Percentiles rank a stretch among this genome's conserved stretches.
These are phyloP conservation scores for Formica selysi DNA, from an alignment of 1,140 invertebrate species.

Conservation along the genomic window DNA sequence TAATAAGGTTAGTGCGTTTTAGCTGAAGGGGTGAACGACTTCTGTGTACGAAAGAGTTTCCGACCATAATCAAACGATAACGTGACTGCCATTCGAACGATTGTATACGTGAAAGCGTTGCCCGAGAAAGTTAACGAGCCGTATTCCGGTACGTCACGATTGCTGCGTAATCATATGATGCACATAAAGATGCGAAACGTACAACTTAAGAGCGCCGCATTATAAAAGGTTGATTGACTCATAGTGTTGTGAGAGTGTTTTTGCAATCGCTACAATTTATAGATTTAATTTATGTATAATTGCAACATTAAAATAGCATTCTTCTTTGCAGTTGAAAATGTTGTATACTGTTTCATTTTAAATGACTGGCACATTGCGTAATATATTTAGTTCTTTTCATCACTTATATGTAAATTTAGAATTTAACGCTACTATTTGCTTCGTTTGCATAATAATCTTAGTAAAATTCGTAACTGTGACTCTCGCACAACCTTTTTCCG, in stretches of 20 bases:
- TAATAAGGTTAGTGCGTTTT: constrained; percentile 46
- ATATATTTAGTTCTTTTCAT: not conserved
- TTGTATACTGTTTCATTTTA: not conserved
- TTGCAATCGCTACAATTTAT: not conserved
- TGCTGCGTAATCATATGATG: constrained; percentile 59
- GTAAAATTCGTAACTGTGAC: not conserved
- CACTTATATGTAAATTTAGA: not conserved
- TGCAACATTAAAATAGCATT: not conserved
- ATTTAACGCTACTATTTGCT: not conserved
- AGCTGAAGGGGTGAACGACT: constrained; percentile 29
- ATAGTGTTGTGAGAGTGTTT: not conserved
- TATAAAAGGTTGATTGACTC: constrained; percentile 26
- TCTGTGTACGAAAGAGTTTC: constrained; percentile 58
- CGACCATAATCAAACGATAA: constrained; percentile 63
- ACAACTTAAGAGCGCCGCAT: not conserved
- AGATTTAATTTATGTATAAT: not conserved
- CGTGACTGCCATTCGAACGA: constrained; percentile 66
- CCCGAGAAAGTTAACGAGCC: constrained; percentile 75
- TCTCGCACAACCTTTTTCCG: not conserved
- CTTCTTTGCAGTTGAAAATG: not conserved
- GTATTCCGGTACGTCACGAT: constrained; percentile 59
- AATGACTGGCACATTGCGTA: not conserved
- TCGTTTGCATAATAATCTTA: not conserved
- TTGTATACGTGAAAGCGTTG: constrained; percentile 70
- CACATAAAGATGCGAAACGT: constrained; percentile 16